Base-by-base conservation (phyloP, 2,797 vertebrate species). In the Philypnodon macrostomus region DNA sequence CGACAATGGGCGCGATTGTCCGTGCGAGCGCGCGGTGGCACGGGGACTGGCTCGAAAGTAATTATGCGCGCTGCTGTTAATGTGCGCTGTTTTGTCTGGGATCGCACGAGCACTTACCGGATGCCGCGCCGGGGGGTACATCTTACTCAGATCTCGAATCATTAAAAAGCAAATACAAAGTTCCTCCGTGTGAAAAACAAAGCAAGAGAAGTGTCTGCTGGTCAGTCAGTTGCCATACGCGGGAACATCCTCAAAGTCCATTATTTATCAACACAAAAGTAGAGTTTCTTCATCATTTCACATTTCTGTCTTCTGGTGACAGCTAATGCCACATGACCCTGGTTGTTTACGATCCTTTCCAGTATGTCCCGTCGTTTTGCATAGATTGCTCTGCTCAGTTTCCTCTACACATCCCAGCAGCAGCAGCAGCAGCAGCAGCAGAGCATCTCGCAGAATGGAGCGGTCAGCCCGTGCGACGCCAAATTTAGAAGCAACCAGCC, bases 71-170 rank as follows among this genome's bases (percentile, higher is more conserved):
- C 64, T 33, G 56, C 63, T 67, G 70, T 66, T 77, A 52, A 70
- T 67, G 48, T 47, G 66, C 71, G 46, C 71, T 27, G n/a, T n/a
- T n/a, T 42, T 53, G 62, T 45, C 48, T 45, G 17, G 15, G 47
- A 5, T 29, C 41, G 57, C 26, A 26, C 13, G 24, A 38, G 34
- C 73, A 92, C 93, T 95, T 90, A 96, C 93, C 92, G 93, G 92
- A 86, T 96, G 94, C 83, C 93, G 89, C 47, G 89, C 92, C 84
- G 93, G 92, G 53, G 93, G 94, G 77, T 94, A 96, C 94, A 95
- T 95, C 91, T 94, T 95, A 92, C 94, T 95, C 91, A 94, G 80
- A 72, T 96, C 93, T 80, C 93, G 92, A 90, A 95, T 94, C 93
- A 94, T 94, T 90, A 85, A 90, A 75, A 83, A 90, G 68, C 79